Evolutionary conservation across 2,888 invertebrate genomes (phyloP).

Genomic region (Zaprionus bogoriensis): DNA sequence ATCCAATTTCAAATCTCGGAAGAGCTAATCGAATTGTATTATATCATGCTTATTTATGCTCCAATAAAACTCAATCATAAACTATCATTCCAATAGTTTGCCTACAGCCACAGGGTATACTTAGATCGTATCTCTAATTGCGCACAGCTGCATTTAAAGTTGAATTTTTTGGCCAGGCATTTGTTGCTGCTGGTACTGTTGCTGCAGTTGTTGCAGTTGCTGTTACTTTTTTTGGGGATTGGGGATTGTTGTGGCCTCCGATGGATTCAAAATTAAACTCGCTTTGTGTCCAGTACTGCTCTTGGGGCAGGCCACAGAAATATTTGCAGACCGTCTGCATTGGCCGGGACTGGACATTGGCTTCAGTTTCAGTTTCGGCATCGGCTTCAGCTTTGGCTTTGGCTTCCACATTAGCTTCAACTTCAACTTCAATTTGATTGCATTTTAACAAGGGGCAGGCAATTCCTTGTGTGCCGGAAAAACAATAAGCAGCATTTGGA

Average conservation of each 20-base stretch:
- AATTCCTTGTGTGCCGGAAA: conserved; percentile 63
- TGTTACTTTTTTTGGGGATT: conserved; percentile 42
- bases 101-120: conserved; percentile 17
- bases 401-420: conserved; percentile 5
- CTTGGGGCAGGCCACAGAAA: conserved; percentile 26
- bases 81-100: too few relatives aligned
- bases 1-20: too few relatives aligned
- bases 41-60: too few relatives aligned
- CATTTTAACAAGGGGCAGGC: conserved; percentile 73
- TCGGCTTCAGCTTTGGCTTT: conserved; percentile 4
- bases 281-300: conserved; percentile 42
- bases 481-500: conserved; percentile 74
- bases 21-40: too few relatives aligned
- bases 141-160: conserved; percentile 22
- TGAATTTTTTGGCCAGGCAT: conserved; percentile 18
- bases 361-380: conserved; percentile 15
- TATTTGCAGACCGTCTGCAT: conserved; percentile 47
- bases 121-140: too few relatives aligned
- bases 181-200: conserved; percentile 28
- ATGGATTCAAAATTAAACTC: conserved; percentile 66
- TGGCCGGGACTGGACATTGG: conserved; percentile 1
- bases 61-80: too few relatives aligned
- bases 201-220: too few relatives aligned
- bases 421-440: conserved; percentile 67
- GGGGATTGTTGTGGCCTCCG: conserved; percentile 51